Percentiles rank a stretch among this genome's conserved stretches.
Evolutionary conservation across 2,888 invertebrate genomes (phyloP).

Genomic region (Macrophya alboannulata): DNA sequence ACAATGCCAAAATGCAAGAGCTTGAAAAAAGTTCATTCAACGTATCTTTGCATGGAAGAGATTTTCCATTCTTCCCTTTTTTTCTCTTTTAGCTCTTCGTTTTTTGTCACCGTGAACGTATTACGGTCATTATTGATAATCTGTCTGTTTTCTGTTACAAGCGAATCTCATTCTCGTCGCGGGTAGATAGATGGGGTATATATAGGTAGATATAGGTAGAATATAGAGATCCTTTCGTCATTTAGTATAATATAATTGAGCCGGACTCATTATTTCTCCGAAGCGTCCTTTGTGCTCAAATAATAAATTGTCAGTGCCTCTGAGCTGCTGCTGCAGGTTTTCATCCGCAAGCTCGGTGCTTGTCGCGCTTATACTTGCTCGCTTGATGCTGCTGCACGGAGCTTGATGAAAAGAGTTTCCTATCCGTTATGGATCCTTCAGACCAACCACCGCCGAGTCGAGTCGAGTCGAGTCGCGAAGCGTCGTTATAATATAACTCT

Average conservation of each 20-base stretch:
- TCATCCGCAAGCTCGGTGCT: background rate
- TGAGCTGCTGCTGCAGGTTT: no score
- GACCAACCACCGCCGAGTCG: background rate
- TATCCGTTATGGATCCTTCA: background rate
- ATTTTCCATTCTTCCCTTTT: no score
- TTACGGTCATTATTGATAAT: background rate
- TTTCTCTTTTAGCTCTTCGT: no score
- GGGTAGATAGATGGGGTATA: background rate
- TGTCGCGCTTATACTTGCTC: no score
- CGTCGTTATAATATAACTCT: background rate
- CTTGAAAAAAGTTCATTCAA: no score
- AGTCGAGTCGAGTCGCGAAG: background rate
- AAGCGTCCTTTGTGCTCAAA: constrained; percentile 20
- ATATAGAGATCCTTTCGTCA: constrained; percentile 20
- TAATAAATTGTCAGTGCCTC: constrained; percentile 36
- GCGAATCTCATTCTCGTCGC: background rate
- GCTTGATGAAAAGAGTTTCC: background rate
- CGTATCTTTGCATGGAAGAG: no score
- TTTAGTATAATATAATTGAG: constrained; percentile 27
- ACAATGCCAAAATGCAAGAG: no score
- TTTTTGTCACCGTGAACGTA: background rate
- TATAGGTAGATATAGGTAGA: no score
- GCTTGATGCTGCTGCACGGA: background rate
- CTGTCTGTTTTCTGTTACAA: background rate
- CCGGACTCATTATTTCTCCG: constrained; percentile 37